Evolutionary conservation across 2,113 vertebrate genomes (phyloP).

Genomic region (Halichoerus grypus): DNA sequence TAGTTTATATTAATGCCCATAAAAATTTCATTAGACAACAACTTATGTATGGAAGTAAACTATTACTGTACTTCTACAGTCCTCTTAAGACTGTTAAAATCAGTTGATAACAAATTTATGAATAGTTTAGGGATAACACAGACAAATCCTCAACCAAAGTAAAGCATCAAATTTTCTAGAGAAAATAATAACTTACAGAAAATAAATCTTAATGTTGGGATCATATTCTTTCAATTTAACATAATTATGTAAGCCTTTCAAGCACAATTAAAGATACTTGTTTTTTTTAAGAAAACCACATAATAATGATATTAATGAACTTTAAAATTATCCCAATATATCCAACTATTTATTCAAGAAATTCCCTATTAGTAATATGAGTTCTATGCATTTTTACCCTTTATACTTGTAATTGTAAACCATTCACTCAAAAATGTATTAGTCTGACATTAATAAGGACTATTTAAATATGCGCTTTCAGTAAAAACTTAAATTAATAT

Average conservation of each 20-base stretch:
- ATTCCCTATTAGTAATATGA: slow-evolving; percentile 45
- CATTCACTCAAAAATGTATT: slow-evolving; percentile 3
- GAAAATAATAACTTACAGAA: slow-evolving; percentile 33
- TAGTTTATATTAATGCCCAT: slow-evolving; percentile 14
- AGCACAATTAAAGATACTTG: slow-evolving; percentile 2
- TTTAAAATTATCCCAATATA: slow-evolving; percentile 58
- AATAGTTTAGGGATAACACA: slow-evolving; percentile 27
- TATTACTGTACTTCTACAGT: slow-evolving; percentile 26
- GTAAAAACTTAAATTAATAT: slow-evolving; percentile 51
- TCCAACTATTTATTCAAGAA: slow-evolving; percentile 46
- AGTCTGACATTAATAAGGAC: not conserved
- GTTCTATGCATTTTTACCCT: slow-evolving; percentile 37
- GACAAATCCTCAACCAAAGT: slow-evolving; percentile 40
- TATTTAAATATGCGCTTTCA: slow-evolving; percentile 39
- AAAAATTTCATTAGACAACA: slow-evolving; percentile 5
- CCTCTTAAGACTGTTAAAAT: not conserved
- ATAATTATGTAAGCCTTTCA: slow-evolving; percentile 44
- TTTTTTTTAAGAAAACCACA: slow-evolving; percentile 58
- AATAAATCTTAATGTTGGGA: slow-evolving; percentile 44
- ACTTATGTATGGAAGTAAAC: not conserved
- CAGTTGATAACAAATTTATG: slow-evolving; percentile 27
- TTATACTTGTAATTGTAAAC: not conserved
- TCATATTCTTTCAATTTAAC: slow-evolving; percentile 46
- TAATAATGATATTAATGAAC: slow-evolving; percentile 51
- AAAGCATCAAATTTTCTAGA: slow-evolving; percentile 59